These are phyloP conservation scores for Caerostris darwini DNA, from an alignment of 1,140 invertebrate species.

Conservation along the genomic window DNA sequence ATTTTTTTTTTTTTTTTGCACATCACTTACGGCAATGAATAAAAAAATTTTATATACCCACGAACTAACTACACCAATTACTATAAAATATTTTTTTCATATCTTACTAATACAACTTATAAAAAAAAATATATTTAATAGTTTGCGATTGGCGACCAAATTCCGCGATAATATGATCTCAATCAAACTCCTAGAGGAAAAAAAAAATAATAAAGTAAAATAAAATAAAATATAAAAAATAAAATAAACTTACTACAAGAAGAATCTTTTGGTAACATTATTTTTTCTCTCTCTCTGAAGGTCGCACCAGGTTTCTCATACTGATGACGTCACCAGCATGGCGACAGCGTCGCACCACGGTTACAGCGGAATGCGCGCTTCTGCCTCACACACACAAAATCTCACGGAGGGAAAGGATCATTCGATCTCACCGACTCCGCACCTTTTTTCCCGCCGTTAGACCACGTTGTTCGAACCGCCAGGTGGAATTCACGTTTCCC, in stretches of 20 bases:
- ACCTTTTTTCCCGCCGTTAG: background rate
- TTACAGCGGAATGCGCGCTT: conserved; percentile 1
- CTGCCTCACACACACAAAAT: background rate
- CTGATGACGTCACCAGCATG: conserved; percentile 32
- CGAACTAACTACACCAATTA: no score
- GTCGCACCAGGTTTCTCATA: conserved; percentile 38
- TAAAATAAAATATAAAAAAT: background rate
- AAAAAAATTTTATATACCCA: no score
- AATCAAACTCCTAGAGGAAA: no score
- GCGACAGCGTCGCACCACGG: conserved; percentile 37
- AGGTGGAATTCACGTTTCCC: background rate
- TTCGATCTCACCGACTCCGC: background rate
- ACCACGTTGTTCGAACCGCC: conserved; percentile 29
- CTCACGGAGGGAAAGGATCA: background rate
- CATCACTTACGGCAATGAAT: no score
- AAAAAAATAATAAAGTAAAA: background rate
- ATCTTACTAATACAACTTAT: no score
- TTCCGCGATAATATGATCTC: no score
- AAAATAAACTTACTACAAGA: no score
- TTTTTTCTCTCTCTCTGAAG: background rate
- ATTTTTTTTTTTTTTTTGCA: no score
- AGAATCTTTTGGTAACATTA: no score
- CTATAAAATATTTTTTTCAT: no score
- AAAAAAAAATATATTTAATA: no score
- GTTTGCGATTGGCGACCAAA: no score